Evolutionary conservation across 2,797 vertebrate species (phyloP).

Genomic region (Lepus townsendii): DNA sequence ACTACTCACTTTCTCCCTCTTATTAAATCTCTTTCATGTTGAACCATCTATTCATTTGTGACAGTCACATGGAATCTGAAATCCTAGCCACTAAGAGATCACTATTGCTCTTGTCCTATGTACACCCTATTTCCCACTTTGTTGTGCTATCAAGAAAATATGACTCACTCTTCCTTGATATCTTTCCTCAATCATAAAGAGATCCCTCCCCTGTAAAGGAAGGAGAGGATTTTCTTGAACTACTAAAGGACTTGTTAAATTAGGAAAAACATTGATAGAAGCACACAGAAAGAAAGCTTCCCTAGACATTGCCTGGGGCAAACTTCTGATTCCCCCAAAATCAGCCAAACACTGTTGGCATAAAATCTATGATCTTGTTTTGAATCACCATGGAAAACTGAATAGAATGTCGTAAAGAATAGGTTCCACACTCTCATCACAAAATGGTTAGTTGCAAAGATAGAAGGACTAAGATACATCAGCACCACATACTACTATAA

Average conservation of each 20-base stretch:
- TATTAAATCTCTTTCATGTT: neutral
- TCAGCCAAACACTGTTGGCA: neutral
- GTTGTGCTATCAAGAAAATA: neutral
- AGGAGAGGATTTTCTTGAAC: conserved; percentile 53
- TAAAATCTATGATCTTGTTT: neutral
- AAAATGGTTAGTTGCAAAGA: neutral
- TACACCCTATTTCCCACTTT: neutral
- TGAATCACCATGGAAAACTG: neutral
- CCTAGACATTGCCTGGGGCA: neutral
- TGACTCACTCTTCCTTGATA: neutral
- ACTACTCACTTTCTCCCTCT: neutral
- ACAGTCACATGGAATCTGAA: neutral
- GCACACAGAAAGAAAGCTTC: neutral
- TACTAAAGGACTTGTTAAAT: neutral
- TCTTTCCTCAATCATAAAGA: neutral
- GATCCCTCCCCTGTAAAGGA: neutral
- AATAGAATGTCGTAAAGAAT: neutral
- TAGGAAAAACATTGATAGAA: neutral
- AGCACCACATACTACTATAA: neutral
- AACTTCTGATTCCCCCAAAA: neutral
- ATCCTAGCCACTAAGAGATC: neutral
- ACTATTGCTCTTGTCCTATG: neutral
- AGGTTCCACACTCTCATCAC: neutral
- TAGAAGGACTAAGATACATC: neutral
- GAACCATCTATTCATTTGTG: neutral